A percentile compares a stretch with the other conserved stretches of the same genome.
Conservation (phyloP, 2,888 invertebrate genomes). For the Catocala sponsa region DNA sequence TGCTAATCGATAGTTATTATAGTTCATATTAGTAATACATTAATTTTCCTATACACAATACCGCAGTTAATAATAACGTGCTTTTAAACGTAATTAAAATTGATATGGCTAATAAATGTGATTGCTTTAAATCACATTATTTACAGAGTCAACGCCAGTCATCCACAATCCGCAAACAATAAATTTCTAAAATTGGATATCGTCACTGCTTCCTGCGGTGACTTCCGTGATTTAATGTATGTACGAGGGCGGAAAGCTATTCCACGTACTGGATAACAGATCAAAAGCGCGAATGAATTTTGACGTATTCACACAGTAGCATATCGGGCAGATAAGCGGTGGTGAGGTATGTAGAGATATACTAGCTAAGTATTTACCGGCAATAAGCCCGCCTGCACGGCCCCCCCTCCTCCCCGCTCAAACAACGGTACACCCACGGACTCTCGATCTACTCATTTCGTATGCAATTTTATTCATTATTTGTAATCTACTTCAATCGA, state of each 20-base stretch:
- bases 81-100: no score
- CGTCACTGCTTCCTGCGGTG: conserved; percentile 21
- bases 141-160: neutral
- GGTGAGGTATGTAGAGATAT: conserved; percentile 55
- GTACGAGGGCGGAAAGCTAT: conserved; percentile 20
- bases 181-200: conserved; percentile 16
- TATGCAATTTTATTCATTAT: conserved; percentile 88
- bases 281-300: conserved; percentile 64
- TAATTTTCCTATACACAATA: no score
- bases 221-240: conserved; percentile 33
- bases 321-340: conserved; percentile 51
- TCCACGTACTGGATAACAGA: conserved; percentile 44
- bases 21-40: no score
- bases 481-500: conserved; percentile 88
- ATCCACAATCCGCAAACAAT: conserved; percentile 11
- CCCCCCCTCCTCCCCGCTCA: conserved; percentile 67
- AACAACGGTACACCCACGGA: conserved; percentile 80
- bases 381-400: conserved; percentile 70
- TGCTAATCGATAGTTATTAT: no score
- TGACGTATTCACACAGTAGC: conserved; percentile 57
- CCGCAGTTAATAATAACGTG: no score
- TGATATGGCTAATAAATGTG: no score
- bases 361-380: conserved; percentile 71
- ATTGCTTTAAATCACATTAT: no score
- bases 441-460: conserved; percentile 84